A percentile compares a stretch with the other conserved stretches of the same genome.
phyloP scores from a whole-genome alignment of 1,140 invertebrate genomes.

The Pseudomyrmex pallidus region DNA sequence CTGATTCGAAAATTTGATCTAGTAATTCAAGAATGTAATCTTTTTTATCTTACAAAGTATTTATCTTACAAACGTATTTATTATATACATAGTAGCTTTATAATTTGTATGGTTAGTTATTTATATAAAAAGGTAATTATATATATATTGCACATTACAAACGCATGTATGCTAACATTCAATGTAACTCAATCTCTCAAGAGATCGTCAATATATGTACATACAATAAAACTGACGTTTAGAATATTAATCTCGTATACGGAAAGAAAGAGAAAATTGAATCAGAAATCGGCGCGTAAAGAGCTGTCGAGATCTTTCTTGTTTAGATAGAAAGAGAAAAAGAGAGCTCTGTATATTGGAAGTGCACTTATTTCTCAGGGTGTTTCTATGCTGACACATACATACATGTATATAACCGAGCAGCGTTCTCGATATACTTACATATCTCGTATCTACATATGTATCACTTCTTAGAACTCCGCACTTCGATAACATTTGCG shows the following conservation, averaged over 20 bases:
- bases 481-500: slow-evolving; percentile 35
- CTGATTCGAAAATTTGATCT: not conserved
- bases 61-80: not conserved
- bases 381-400: slow-evolving; percentile 66
- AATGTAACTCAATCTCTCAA: not conserved
- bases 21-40: not conserved
- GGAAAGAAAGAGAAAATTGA: slow-evolving; percentile 46
- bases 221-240: not conserved
- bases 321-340: slow-evolving; percentile 24
- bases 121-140: no score
- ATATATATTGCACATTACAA: no score
- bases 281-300: slow-evolving; percentile 44
- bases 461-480: slow-evolving; percentile 7
- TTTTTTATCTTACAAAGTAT: not conserved
- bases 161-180: no score
- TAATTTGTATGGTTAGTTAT: no score
- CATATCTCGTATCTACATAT: slow-evolving; percentile 5
- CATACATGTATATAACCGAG: not conserved
- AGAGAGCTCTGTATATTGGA: slow-evolving; percentile 30
- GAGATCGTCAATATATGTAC: slow-evolving; percentile 33
- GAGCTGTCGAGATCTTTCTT: slow-evolving; percentile 66
- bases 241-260: not conserved
- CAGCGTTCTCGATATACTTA: slow-evolving; percentile 71
- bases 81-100: no score
- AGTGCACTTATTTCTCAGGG: slow-evolving; percentile 69